phyloP scores from a whole-genome alignment of 2,888 invertebrate species.

The Andrena praecox region DNA sequence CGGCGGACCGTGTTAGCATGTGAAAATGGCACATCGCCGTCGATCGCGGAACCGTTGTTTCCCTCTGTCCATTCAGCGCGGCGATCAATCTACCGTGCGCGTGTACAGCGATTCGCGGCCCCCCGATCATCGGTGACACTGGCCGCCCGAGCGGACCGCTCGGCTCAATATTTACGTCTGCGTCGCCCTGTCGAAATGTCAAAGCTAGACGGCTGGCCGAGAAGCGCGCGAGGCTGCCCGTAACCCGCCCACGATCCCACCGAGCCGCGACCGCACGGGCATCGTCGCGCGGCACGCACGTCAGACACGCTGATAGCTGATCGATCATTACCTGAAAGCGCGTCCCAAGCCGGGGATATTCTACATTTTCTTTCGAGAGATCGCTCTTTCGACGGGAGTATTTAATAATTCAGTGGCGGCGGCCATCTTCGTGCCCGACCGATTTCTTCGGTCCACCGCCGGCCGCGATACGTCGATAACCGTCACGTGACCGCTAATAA shows the following conservation, averaged over 20 bases:
- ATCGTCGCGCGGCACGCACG: conserved; percentile 5
- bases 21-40: conserved; percentile 65
- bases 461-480: conserved; percentile 79
- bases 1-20: conserved; percentile 54
- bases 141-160: conserved; percentile 37
- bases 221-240: conserved; percentile 40
- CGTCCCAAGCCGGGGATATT: conserved; percentile 65
- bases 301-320: conserved; percentile 13
- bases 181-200: conserved; percentile 76
- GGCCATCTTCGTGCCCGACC: conserved; percentile 78
- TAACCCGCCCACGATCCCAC: conserved; percentile 68
- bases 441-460: conserved; percentile 66
- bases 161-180: conserved; percentile 76
- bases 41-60: conserved; percentile 28
- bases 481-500: conserved; percentile 74
- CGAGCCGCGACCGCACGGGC: not conserved
- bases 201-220: conserved; percentile 51
- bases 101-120: conserved; percentile 30
- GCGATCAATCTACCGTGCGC: conserved; percentile 20
- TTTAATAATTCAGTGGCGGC: conserved; percentile 77
- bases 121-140: conserved; percentile 60
- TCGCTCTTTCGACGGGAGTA: conserved; percentile 67
- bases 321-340: conserved; percentile 75
- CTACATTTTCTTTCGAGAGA: conserved; percentile 78
- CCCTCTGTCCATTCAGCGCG: conserved; percentile 17